A percentile compares a stretch with the other conserved stretches of the same genome.
Evolutionary conservation across 1,140 invertebrate genomes (phyloP).

Genomic region (Drosophila melanica): DNA sequence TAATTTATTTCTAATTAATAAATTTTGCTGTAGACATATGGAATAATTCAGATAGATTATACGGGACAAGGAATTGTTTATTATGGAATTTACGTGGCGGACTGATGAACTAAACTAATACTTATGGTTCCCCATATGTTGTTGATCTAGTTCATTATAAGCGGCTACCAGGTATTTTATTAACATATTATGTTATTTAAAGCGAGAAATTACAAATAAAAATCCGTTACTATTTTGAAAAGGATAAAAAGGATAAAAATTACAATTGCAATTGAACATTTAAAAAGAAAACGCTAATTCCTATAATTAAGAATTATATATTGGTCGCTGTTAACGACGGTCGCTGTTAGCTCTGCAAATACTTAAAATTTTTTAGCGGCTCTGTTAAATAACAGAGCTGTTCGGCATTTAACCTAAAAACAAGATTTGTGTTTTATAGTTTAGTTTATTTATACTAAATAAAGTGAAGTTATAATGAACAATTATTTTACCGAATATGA

Average conservation of each 20-base stretch:
- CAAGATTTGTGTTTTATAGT: background rate
- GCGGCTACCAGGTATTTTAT: background rate
- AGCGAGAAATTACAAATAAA: background rate
- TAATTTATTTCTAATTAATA: background rate
- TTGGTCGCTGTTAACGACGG: background rate
- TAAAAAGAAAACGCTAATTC: too few species aligned
- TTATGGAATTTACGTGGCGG: constrained; percentile 45
- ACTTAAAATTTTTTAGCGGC: background rate
- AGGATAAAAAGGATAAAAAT: too few species aligned
- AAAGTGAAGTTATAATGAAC: constrained; percentile 31
- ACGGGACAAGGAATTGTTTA: constrained; percentile 7
- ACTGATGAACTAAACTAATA: constrained; percentile 1
- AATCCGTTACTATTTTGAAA: too few species aligned
- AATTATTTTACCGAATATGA: constrained; percentile 74
- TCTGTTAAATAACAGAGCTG: constrained; percentile 25
- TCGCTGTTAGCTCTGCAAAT: background rate
- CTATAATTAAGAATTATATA: background rate
- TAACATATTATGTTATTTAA: constrained; percentile 9
- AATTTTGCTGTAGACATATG: constrained; percentile 5
- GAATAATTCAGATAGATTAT: constrained; percentile 6
- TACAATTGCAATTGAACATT: too few species aligned
- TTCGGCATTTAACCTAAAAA: constrained; percentile 35
- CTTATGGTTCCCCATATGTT: background rate
- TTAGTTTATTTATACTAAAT: constrained; percentile 8
- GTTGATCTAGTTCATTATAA: constrained; percentile 5